Evolutionary conservation across 1,140 invertebrate species (phyloP), one percentile per base, ranked within the genome.

Genomic region (Formica selysi): DNA sequence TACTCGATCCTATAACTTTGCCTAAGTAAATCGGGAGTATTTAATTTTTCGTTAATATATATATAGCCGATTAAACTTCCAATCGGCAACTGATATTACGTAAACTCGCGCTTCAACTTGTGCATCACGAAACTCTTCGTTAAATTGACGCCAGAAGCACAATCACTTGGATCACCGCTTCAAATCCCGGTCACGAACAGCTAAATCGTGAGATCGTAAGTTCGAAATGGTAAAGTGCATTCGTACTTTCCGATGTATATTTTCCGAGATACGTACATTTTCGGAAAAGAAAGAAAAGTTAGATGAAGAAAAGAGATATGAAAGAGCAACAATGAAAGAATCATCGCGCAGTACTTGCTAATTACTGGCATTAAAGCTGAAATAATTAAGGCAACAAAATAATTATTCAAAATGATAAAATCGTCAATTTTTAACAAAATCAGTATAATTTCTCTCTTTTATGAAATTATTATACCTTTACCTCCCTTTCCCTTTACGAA

Each of bases 81-180:
- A n/a, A 79, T 78, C 16, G 44, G 19, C 4, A 16, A 76, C 48
- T 29, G 38, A 51, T 41, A 22, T 57, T 76, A 38, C 48, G 62
- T 89, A 59, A 68, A 73, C 41, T 78, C 38, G 2, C 10, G 0
- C 11, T 62, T 65, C 41, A 65, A 51, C 44, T 51, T 51, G 10
- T 11, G 36, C 41, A 81, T 71, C 22, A 19, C 11, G 1, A 51
- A 19, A 11, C 38, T 48, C 10, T 8, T 38, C 57, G 32, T n/a
- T 76, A 83, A 89, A 89, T 89, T 89, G 67, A 59, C 13, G 51
- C 44, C 54, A 59, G 36, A 59, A 61, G 67, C 88, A 51, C 48
- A 90, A 90, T 90, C 86, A 90, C 68, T 90, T 90, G 87, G 86
- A 51, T 61, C 68, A 62, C 22, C 38, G 19, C 36, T 87, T 90